Evolutionary conservation across 2,797 vertebrate genomes (phyloP).

Genomic region (Centroberyx gerrardi): DNA sequence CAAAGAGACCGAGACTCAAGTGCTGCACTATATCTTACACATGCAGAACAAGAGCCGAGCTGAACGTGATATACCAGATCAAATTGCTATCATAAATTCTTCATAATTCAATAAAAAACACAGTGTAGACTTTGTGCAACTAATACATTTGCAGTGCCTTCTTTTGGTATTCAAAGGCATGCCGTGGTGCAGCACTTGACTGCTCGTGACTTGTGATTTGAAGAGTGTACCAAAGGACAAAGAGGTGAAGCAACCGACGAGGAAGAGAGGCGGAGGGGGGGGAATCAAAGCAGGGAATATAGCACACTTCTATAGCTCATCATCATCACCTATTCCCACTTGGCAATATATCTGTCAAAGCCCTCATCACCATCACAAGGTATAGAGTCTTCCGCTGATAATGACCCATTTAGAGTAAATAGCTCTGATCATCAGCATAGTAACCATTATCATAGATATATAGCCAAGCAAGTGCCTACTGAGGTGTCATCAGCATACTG

Average conservation of each 20-base stretch:
- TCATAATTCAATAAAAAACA: constrained; percentile 81
- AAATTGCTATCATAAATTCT: constrained; percentile 81
- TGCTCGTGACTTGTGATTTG: constrained; percentile 82
- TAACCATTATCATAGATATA: constrained; percentile 82
- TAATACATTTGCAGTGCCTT: constrained; percentile 63
- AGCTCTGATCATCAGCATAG: constrained; percentile 81
- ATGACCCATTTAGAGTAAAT: constrained; percentile 87
- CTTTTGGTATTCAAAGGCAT: constrained; percentile 64
- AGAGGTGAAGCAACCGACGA: constrained; percentile 79
- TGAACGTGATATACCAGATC: constrained; percentile 78
- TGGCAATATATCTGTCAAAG: constrained; percentile 84
- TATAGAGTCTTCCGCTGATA: constrained; percentile 81
- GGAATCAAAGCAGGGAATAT: constrained; percentile 67
- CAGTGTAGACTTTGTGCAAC: constrained; percentile 69
- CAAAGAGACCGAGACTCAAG: constrained; percentile 75
- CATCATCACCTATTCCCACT: constrained; percentile 74
- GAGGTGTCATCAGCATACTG: constrained; percentile 80
- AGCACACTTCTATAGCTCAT: constrained; percentile 77
- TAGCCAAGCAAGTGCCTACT: constrained; percentile 69
- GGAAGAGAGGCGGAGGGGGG: constrained; percentile 74
- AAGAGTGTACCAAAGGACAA: constrained; percentile 83
- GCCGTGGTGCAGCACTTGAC: constrained; percentile 74
- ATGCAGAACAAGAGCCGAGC: constrained; percentile 77
- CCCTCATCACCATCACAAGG: constrained; percentile 83
- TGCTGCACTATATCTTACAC: constrained; percentile 78